Evolutionary conservation across 2,113 vertebrate species (phyloP), one percentile per base, ranked within the genome.

Genomic region (Siniperca knerii): DNA sequence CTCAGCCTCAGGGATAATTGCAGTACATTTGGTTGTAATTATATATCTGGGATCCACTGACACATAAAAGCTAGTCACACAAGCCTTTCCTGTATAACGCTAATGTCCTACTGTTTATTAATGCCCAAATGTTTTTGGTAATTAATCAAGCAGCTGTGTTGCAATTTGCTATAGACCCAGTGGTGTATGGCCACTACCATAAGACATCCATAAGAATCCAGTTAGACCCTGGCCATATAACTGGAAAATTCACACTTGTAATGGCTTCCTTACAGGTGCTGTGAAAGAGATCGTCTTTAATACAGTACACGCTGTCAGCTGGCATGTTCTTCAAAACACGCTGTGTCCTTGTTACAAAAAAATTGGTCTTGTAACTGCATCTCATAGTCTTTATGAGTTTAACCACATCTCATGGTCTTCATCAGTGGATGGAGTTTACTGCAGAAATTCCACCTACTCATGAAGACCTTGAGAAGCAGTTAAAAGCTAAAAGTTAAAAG

Each of bases 11-110:
- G 35, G 80, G 75, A 89, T 84, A 80, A 90, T 81, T 84, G 15
- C 35, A 25, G 44, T 74, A 71, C 42, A 77, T 75, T 85, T 65
- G 71, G 68, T 84, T 89, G 84, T 79, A 86, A 93, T 92, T 84
- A 88, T 71, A 82, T 81, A 83, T 67, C 64, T 81, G 72, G 25
- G 67, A 86, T 90, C 57, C 75, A 76, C 77, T 89, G 81, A 90
- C 81, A 89, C 58, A 78, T 50, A 82, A 89, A 87, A 73, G 65
- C 81, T 82, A 78, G 69, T 74, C 65, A 75, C 48, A 83, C 16
- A 73, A 61, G 66, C 58, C 68, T 79, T 61, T 75, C 21, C 21
- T 65, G 33, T 84, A 75, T 71, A 84, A 90, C 76, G 44, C 78
- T 75, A 60, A 60, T 21, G 40, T 66, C 29, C 11, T 18, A 54